Evolutionary conservation across 1,140 invertebrate genomes (phyloP), one percentile per base, ranked within the genome.

Genomic region (Riptortus pedestris): DNA sequence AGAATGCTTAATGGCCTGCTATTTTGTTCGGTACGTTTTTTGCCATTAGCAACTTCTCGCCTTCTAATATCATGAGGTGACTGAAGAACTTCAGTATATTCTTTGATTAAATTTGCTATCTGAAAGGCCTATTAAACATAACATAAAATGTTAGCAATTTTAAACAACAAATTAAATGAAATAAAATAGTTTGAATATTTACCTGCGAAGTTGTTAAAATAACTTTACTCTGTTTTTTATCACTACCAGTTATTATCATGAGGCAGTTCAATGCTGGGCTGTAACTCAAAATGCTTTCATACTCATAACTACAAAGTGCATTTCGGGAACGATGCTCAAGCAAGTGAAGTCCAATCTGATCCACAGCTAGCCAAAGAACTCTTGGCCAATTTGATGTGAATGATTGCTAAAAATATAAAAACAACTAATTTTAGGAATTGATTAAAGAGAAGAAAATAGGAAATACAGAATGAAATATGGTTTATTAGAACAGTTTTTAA

Each of bases 331-430:
- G 84, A 71, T 90, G 86, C 71, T 95, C 89, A 62, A 96, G 76
- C 51, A 98, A 76, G 73, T 96, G 92, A 60, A 98, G 81, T n/a
- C 94, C 94, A 69, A 81, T 82, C 74, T 96, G 91, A 77, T 95
- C 91, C 3, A 96, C 87, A 12, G 91, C 92, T 52, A 97, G 75
- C 90, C 93, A 94, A 4, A 97, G 75, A 22, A 88, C 81, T 65
- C 88, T 77, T 64, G 93, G 93, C 90, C 94, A 95, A 73, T 93
- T 93, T 12, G 91, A 93, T 1, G 93, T 96, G 72, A 96, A 96
- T 18, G 91, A 93, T 87, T 96, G 93, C 86, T 90, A 74, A 45
- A 75, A 66, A 65, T 47, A n/a, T n/a, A n/a, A n/a, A n/a, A n/a
- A n/a, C n/a, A n/a, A n/a, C n/a, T n/a, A n/a, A n/a, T n/a, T n/a